Conservation (phyloP, 1,140 invertebrate genomes). For the Ceratina calcarata region DNA sequence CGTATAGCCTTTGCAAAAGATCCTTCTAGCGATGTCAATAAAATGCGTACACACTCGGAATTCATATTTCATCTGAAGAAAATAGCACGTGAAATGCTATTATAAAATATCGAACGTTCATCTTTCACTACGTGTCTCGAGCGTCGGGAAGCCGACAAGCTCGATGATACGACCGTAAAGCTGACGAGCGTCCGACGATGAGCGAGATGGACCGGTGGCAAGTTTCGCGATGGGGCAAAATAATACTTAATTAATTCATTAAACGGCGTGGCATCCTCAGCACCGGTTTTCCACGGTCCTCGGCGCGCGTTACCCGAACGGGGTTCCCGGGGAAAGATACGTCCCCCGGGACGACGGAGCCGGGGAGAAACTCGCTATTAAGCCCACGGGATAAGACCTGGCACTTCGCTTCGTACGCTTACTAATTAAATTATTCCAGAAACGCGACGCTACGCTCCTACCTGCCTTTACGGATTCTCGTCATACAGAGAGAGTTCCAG, state of each 20-base stretch:
- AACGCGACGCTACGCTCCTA: conserved; percentile 40
- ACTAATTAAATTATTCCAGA: conserved; percentile 74
- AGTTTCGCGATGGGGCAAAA: conserved; percentile 6
- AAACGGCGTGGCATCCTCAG: neutral
- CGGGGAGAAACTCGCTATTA: conserved; percentile 65
- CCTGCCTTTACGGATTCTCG: neutral
- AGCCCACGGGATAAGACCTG: conserved; percentile 71
- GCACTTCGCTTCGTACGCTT: conserved; percentile 64
- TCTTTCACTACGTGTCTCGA: too few species aligned
- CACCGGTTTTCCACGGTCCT: conserved; percentile 11
- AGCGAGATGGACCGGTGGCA: neutral
- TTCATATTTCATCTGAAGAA: neutral
- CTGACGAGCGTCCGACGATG: neutral
- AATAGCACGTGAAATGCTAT: too few species aligned
- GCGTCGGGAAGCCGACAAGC: neutral
- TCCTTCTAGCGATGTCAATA: too few species aligned
- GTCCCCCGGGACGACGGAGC: conserved; percentile 53
- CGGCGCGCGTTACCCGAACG: conserved; percentile 23
- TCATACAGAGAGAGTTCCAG: too few species aligned
- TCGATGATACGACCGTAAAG: neutral
- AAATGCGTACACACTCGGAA: too few species aligned
- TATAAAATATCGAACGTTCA: too few species aligned
- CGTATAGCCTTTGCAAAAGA: too few species aligned
- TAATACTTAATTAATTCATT: conserved; percentile 57
- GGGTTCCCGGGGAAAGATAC: conserved; percentile 33